A percentile compares a stretch with the other conserved stretches of the same genome.
These are phyloP conservation scores for Conus betulinus DNA, from an alignment of 1,140 invertebrate species.

Conservation along the genomic window DNA sequence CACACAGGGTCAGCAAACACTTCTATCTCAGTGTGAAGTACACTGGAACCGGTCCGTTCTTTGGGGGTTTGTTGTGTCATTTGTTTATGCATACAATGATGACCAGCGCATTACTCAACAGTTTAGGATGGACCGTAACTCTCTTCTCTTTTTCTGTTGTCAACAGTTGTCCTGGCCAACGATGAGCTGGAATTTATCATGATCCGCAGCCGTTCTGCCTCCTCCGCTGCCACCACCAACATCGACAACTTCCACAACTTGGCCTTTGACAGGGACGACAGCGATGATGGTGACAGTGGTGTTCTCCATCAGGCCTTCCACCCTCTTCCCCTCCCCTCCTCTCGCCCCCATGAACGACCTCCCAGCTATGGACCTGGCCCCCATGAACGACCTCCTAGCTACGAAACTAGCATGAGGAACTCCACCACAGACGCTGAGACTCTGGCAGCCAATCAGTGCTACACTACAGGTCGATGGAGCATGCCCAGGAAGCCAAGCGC, in stretches of 20 bases:
- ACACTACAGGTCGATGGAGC: conserved; percentile 64
- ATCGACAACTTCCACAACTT: conserved; percentile 27
- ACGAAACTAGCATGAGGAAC: conserved; percentile 68
- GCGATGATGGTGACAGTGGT: neutral
- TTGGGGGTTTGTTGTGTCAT: too few relatives aligned
- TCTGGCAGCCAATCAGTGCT: conserved; percentile 55
- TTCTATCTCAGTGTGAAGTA: too few relatives aligned
- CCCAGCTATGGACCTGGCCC: too few relatives aligned
- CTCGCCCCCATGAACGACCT: too few relatives aligned
- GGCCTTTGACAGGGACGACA: conserved; percentile 30
- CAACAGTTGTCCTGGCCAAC: conserved; percentile 68
- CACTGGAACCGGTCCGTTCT: too few relatives aligned
- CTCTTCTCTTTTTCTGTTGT: too few relatives aligned
- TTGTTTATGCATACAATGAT: too few relatives aligned
- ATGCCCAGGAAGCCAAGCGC: conserved; percentile 53
- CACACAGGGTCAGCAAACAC: too few relatives aligned
- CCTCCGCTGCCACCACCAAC: neutral
- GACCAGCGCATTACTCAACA: too few relatives aligned
- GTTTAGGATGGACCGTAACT: too few relatives aligned
- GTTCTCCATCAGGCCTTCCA: conserved; percentile 30
- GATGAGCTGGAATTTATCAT: conserved; percentile 74
- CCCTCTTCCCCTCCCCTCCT: neutral
- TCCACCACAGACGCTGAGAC: conserved; percentile 40
- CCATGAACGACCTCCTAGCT: conserved; percentile 66
- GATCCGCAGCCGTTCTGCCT: conserved; percentile 67